Evolutionary conservation across 1,140 invertebrate species (phyloP), one percentile per base, ranked within the genome.

Genomic region (Hormaphis cornu): DNA sequence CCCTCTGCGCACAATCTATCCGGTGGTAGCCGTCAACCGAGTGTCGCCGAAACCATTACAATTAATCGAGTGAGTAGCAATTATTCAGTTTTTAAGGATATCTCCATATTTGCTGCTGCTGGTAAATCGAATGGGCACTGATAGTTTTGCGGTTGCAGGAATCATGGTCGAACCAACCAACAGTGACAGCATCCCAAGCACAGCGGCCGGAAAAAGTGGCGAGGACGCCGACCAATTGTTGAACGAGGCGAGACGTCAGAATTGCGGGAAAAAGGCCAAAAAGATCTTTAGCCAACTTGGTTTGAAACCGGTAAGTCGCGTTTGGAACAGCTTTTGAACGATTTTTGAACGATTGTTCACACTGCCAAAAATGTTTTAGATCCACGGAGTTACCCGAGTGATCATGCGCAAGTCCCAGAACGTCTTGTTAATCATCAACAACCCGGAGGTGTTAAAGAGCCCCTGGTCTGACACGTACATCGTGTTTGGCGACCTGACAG

Each of bases 401-500:
- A 98, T 95, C 53, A 99, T 99, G 76, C 87, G 97, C 70, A 98
- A 99, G 80, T 97, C 96, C 6, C 98, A 99, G 81, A 98, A 98
- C 79, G 99, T 99, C 75, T 81, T 99, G 8, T 99, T 99, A 80
- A 96, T 99, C 24, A 99, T 99, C 75, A 97, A 96, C 80, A 97
- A 97, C 75, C 97, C 97, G 56, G 97, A 99, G 81, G 97, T 99
- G 7, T 97, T 96, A 81, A 99, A 99, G 80, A 97, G 96, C 78
- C 97, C 96, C n/a, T 95, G 95, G 70, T 97, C 95, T 35, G 97
- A 99, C 80, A 99, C 96, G 12, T 99, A 99, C 80, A 98, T 99
- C 77, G 92, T 99, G 16, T 99, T 99, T 81, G 97, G 97, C 54
- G 97, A 99, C 82, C 96, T 97, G 22, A 99, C 99, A 82, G 99